Evolutionary conservation across 1,140 invertebrate genomes (phyloP).

Genomic region (Aphidius gifuensis): DNA sequence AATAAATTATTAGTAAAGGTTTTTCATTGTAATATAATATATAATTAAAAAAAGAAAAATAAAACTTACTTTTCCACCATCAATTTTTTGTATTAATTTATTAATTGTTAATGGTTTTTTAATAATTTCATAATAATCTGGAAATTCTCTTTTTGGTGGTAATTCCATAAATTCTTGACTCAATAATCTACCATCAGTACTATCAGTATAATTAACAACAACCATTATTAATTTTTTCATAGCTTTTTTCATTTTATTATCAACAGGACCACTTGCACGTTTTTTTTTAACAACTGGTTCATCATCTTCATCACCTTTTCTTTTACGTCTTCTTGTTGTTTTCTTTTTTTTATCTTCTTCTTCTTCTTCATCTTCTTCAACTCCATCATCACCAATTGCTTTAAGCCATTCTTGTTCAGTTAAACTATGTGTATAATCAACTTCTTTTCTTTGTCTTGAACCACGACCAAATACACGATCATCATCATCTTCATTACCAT

Average conservation of each 20-base stretch:
- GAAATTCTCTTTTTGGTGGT: slow-evolving; percentile 87
- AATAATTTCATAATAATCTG: slow-evolving; percentile 97
- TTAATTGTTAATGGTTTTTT: slow-evolving; percentile 94
- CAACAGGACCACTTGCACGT: slow-evolving; percentile 52
- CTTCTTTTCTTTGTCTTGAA: slow-evolving; percentile 91
- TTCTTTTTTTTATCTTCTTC: slow-evolving; percentile 63
- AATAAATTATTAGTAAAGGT: slow-evolving; percentile 1
- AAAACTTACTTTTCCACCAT: slow-evolving; percentile 71
- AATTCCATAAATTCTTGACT: slow-evolving; percentile 95
- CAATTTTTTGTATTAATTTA: slow-evolving; percentile 82
- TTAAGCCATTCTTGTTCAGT: slow-evolving; percentile 97
- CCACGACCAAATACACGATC: slow-evolving; percentile 83
- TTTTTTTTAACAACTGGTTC: slow-evolving; percentile 55
- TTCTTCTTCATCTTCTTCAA: slow-evolving; percentile 70
- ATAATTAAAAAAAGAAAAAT: not conserved
- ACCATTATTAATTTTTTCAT: slow-evolving; percentile 81
- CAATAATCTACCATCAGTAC: slow-evolving; percentile 76
- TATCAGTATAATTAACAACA: slow-evolving; percentile 80
- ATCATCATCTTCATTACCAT: slow-evolving; percentile 74
- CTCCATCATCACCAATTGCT: slow-evolving; percentile 70
- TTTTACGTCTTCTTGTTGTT: slow-evolving; percentile 57
- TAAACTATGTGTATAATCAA: slow-evolving; percentile 94
- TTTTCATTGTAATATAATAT: slow-evolving; percentile 1
- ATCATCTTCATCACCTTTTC: slow-evolving; percentile 61
- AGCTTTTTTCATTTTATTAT: slow-evolving; percentile 66